Conservation (phyloP, 2,113 vertebrate genomes). For the Eclectus roratus region DNA sequence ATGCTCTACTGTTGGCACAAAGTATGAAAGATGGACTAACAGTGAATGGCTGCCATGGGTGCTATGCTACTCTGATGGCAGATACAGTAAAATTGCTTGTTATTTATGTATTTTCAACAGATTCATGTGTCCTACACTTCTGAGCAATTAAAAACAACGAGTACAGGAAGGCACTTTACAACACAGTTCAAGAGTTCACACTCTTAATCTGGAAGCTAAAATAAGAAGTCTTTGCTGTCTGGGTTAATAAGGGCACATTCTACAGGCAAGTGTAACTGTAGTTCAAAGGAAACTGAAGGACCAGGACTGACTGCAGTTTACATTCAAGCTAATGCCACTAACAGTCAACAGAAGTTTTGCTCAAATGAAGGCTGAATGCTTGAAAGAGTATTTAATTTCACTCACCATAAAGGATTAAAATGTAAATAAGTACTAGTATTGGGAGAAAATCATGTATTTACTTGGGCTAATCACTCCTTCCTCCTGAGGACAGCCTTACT, state of each 20-base stretch:
- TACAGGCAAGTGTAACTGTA: not conserved
- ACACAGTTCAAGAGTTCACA: not conserved
- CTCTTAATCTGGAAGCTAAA: slow-evolving; percentile 62
- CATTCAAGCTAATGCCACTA: not conserved
- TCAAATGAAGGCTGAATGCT: not conserved
- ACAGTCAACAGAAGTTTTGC: not conserved
- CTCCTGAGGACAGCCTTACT: not conserved
- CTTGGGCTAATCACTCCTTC: not conserved
- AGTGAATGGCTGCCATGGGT: not conserved
- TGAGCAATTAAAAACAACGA: not conserved
- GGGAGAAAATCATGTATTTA: not conserved
- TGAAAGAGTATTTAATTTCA: not conserved
- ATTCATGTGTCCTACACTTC: not conserved
- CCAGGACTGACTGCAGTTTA: not conserved
- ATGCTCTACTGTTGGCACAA: not conserved
- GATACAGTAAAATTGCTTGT: not conserved
- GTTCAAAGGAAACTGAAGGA: not conserved
- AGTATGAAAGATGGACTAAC: not conserved
- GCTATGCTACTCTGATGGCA: not conserved
- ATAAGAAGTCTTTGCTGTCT: slow-evolving; percentile 37
- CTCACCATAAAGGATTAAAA: not conserved
- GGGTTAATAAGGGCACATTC: slow-evolving; percentile 17
- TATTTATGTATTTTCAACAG: not conserved
- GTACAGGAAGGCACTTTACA: not conserved
- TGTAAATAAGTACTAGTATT: not conserved